Evolutionary conservation across 2,888 invertebrate species (phyloP).

Genomic region (Ophraella communa): DNA sequence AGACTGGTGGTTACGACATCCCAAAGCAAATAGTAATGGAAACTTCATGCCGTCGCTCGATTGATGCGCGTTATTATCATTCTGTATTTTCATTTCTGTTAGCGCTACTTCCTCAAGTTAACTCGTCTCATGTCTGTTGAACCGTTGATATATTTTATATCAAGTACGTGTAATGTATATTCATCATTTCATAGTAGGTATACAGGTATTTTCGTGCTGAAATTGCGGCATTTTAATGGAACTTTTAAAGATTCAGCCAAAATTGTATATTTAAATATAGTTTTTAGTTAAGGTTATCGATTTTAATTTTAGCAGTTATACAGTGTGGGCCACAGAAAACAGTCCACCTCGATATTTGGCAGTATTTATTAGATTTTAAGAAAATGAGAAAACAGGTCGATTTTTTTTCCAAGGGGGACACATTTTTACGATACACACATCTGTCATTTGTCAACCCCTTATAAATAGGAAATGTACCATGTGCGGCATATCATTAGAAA

Average conservation of each 20-base stretch:
- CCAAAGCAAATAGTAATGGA: constrained; percentile 18
- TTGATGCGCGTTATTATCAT: neutral
- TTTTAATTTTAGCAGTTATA: too few relatives aligned
- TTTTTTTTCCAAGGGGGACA: too few relatives aligned
- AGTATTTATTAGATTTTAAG: too few relatives aligned
- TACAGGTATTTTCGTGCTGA: neutral
- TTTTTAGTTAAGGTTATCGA: too few relatives aligned
- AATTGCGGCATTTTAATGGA: neutral
- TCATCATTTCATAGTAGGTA: neutral
- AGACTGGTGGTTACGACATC: constrained; percentile 18
- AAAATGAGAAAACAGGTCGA: too few relatives aligned
- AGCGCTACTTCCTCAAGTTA: neutral
- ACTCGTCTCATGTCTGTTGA: neutral
- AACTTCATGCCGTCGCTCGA: neutral
- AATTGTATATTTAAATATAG: too few relatives aligned
- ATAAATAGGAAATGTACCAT: too few relatives aligned
- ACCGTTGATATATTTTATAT: neutral
- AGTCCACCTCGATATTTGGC: too few relatives aligned
- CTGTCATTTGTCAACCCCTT: too few relatives aligned
- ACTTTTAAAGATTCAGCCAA: neutral
- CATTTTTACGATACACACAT: too few relatives aligned
- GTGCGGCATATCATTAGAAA: too few relatives aligned
- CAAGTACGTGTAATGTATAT: neutral
- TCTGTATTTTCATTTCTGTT: constrained; percentile 1
- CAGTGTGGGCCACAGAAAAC: too few relatives aligned